A percentile compares a stretch with the other conserved stretches of the same genome.
Conservation (phyloP, 2,113 vertebrate species). For the Pristiophorus japonicus region DNA sequence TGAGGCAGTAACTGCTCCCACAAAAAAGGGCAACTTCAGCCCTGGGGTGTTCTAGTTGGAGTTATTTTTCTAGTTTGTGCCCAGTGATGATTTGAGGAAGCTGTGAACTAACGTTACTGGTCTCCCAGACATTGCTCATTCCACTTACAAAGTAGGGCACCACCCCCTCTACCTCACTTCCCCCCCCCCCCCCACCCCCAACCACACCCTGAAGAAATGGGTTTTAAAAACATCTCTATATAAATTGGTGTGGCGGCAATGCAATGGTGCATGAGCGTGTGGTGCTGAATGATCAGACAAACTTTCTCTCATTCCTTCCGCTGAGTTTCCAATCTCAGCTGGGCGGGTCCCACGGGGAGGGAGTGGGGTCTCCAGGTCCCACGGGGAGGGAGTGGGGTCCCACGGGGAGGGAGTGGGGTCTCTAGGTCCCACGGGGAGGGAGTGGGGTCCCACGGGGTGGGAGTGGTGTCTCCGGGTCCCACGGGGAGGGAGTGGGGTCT, state of each 20-base stretch:
- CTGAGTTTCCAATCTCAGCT: neutral
- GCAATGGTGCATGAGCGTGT: neutral
- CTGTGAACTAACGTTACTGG: neutral
- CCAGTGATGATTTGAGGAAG: neutral
- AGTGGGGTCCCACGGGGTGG: too few relatives aligned
- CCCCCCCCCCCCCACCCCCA: too few relatives aligned
- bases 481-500: too few relatives aligned
- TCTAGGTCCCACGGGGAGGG: too few relatives aligned
- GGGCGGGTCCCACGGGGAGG: neutral
- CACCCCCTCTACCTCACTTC: too few relatives aligned
- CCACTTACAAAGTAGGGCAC: neutral
- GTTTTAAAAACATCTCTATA: neutral
- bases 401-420: too few relatives aligned
- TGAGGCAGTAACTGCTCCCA: too few relatives aligned
- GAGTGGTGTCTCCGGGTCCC: too few relatives aligned
- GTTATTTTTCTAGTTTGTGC: neutral
- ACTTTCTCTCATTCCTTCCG: neutral
- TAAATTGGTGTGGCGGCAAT: neutral
- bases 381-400: too few relatives aligned
- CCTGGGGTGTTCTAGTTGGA: neutral
- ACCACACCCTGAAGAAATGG: neutral
- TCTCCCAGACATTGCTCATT: neutral
- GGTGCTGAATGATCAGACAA: neutral
- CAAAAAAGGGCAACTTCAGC: too few relatives aligned
- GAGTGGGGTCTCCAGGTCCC: neutral